Base-by-base conservation (phyloP, 2,797 vertebrate genomes). In the Chloroceryle inda region DNA sequence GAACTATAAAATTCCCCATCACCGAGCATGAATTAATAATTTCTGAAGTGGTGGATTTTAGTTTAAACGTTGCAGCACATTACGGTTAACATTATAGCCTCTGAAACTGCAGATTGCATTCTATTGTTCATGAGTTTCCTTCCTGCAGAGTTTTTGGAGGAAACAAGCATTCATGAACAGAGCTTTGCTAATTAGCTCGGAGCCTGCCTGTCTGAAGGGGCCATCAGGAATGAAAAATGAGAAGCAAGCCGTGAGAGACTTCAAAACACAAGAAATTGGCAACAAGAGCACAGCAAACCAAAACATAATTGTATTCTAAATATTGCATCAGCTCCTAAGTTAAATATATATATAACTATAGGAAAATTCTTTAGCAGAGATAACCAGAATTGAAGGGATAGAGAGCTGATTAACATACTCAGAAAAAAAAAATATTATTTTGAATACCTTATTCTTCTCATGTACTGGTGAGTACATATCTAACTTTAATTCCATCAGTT, bases 101-200 rank as follows among this genome's bases (percentile, higher is more conserved):
- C 88, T 95, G 50, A 77, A 88, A 73, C 75, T 93, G 78, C 92
- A 95, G 88, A 93, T 90, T 52, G 84, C 58, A 81, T 81, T 72
- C 13, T 35, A 55, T 22, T 85, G 89, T 84, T 96, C 89, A 78
- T 67, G 78, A 90, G n/a, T 95, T 96, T 96, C 71, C 68, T 96
- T 97, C 95, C 80, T 96, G 92, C 68, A 85, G 92, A 93, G 94
- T 94, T 96, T 97, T 94, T 94, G 80, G 96, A 97, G 92, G 84
- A 96, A 97, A 96, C 44, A 58, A 97, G 58, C 45, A 71, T 53
- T 79, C 59, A 69, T 58, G 92, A 97, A 96, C 78, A 97, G 97
- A 97, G 75, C 85, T 96, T 79, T 94, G 78, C 79, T 97, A 97
- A 98, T 98, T 96, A 98, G 71, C 84, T 96, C 1, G 26, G 95